A percentile compares a stretch with the other conserved stretches of the same genome.
phyloP scores from a whole-genome alignment of 1,140 invertebrate species.

The Cydia fagiglandana region DNA sequence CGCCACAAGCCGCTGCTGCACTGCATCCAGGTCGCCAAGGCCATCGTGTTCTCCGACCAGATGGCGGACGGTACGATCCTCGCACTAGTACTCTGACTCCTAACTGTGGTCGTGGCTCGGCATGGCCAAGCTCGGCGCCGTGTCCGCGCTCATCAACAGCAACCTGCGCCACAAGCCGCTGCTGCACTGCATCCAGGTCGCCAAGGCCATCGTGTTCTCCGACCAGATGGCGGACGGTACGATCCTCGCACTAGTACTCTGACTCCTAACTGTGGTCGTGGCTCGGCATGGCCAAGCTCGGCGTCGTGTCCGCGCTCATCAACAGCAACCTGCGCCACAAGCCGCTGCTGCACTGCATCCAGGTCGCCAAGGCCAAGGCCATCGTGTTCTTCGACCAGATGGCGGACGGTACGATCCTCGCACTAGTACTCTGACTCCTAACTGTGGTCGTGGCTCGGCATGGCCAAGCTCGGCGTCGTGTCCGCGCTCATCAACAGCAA shows the following conservation, averaged over 20 bases:
- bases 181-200: slow-evolving; percentile 91
- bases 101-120: slow-evolving; percentile 95
- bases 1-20: slow-evolving; percentile 89
- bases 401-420: slow-evolving; percentile 79
- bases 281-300: slow-evolving; percentile 95
- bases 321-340: slow-evolving; percentile 93
- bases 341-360: slow-evolving; percentile 92
- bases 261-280: slow-evolving; percentile 82
- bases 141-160: slow-evolving; percentile 95
- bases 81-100: no score
- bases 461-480: slow-evolving; percentile 94
- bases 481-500: slow-evolving; percentile 96
- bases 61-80: no score
- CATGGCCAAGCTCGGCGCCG: slow-evolving; percentile 93
- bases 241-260: slow-evolving; percentile 32
- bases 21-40: slow-evolving; percentile 90
- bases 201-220: slow-evolving; percentile 91
- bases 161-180: slow-evolving; percentile 91
- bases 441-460: slow-evolving; percentile 90
- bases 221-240: slow-evolving; percentile 83
- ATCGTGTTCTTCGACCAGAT: slow-evolving; percentile 89
- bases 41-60: no score
- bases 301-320: slow-evolving; percentile 93
- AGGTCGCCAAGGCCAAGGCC: slow-evolving; percentile 88
- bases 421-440: not conserved